These are phyloP conservation scores for Brenthis hecate DNA, from an alignment of 2,888 invertebrate species.

Conservation along the genomic window DNA sequence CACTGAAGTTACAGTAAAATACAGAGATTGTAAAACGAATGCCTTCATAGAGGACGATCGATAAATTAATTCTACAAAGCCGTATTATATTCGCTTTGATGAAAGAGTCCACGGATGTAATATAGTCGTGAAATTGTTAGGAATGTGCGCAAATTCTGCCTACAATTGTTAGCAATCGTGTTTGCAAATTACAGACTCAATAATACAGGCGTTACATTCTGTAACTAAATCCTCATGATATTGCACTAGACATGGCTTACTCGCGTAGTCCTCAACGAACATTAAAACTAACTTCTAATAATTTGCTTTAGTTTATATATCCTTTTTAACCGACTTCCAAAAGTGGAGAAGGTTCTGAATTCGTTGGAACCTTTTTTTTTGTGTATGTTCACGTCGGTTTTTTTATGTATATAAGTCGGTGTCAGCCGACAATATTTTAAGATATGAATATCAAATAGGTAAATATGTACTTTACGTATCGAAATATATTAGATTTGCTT, in stretches of 20 bases:
- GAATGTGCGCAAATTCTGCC: slow-evolving; percentile 26
- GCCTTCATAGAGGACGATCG: slow-evolving; percentile 14
- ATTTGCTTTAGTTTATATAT: background rate
- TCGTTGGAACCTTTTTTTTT: too few species aligned
- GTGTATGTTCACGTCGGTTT: too few species aligned
- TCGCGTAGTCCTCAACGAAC: background rate
- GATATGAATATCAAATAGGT: too few species aligned
- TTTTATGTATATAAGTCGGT: too few species aligned
- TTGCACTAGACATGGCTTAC: background rate
- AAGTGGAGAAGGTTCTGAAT: too few species aligned
- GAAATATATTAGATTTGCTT: too few species aligned
- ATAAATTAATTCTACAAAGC: slow-evolving; percentile 29
- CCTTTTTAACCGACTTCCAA: too few species aligned
- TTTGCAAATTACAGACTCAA: slow-evolving; percentile 28
- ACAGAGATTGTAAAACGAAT: slow-evolving; percentile 14
- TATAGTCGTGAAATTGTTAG: slow-evolving; percentile 28
- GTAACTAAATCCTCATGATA: slow-evolving; percentile 18
- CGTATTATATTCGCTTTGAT: slow-evolving; percentile 30
- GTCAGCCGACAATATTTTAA: too few species aligned
- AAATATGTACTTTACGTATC: too few species aligned
- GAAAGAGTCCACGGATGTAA: slow-evolving; percentile 26
- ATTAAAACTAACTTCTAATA: background rate
- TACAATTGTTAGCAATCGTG: slow-evolving; percentile 25
- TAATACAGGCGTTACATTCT: slow-evolving; percentile 14
- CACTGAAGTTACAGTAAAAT: background rate